Conservation (phyloP, 1,140 invertebrate genomes). For the Popillia japonica region DNA sequence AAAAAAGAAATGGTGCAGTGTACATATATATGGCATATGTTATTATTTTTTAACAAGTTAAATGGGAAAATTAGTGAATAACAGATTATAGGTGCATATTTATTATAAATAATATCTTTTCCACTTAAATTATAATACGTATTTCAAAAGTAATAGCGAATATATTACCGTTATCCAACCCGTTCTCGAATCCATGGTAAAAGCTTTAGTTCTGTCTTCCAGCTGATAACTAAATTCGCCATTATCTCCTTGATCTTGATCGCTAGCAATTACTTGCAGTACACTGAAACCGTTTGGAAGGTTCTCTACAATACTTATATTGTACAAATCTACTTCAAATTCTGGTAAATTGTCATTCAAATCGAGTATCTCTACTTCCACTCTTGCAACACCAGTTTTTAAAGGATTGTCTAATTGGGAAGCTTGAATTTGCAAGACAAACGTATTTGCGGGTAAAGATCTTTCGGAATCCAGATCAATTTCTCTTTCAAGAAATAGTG, state of each 20-base stretch:
- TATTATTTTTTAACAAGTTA: background rate
- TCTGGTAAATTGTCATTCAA: conserved; percentile 85
- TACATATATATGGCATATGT: too few species aligned
- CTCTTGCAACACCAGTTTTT: conserved; percentile 75
- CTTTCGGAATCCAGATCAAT: conserved; percentile 78
- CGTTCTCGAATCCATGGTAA: conserved; percentile 77
- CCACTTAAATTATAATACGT: background rate
- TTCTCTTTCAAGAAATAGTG: conserved; percentile 78
- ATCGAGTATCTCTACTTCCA: conserved; percentile 82
- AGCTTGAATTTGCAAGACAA: conserved; percentile 80
- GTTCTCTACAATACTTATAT: conserved; percentile 91
- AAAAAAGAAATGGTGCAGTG: too few species aligned
- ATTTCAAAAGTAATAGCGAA: background rate
- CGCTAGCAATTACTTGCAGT: conserved; percentile 79
- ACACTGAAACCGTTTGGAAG: conserved; percentile 87
- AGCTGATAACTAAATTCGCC: conserved; percentile 83
- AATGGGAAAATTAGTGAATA: too few species aligned
- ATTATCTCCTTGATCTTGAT: conserved; percentile 84
- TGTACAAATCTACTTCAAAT: conserved; percentile 88
- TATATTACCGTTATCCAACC: conserved; percentile 83
- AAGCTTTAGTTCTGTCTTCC: conserved; percentile 76
- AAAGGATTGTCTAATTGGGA: conserved; percentile 78
- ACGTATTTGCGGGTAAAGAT: conserved; percentile 74
- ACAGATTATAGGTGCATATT: too few species aligned
- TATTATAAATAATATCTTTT: too few species aligned